Conservation (phyloP, 35 echinoderm and acorn worm genomes). For the Heliocidaris tuberculata region DNA sequence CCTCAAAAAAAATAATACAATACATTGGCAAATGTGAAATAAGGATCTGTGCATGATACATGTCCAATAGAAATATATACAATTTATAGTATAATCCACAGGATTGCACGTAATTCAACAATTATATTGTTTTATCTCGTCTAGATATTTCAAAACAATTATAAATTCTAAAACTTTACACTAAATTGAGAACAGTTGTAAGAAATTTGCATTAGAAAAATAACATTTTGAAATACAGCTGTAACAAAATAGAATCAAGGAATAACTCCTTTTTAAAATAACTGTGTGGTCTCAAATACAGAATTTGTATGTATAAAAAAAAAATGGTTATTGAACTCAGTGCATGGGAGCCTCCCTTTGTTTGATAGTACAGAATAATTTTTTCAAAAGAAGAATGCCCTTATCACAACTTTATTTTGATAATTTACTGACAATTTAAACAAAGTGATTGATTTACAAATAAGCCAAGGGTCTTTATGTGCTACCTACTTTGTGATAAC, state of each 20-base stretch:
- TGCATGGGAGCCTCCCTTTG: too few relatives aligned
- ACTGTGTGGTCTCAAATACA: not conserved
- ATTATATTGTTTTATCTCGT: not conserved
- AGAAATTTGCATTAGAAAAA: not conserved
- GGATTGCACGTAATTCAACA: not conserved
- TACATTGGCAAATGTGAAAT: not conserved
- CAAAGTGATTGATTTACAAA: too few relatives aligned
- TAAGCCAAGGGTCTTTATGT: too few relatives aligned
- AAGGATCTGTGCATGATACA: not conserved
- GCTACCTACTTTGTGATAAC: too few relatives aligned
- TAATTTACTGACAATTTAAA: too few relatives aligned
- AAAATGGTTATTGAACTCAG: too few relatives aligned
- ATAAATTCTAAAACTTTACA: not conserved
- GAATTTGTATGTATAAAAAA: too few relatives aligned
- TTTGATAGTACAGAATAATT: too few relatives aligned
- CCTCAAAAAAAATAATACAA: not conserved
- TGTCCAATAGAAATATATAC: not conserved
- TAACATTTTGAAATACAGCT: too few relatives aligned
- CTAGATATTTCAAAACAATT: not conserved
- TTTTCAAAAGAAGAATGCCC: too few relatives aligned
- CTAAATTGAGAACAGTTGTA: not conserved
- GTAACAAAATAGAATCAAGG: not conserved
- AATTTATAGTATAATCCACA: not conserved
- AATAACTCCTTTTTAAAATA: not conserved
- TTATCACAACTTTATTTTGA: too few relatives aligned